A percentile compares a stretch with the other conserved stretches of the same genome.
These are phyloP conservation scores for Pelmatolapia mariae DNA, from an alignment of 2,113 vertebrate genomes.

Conservation along the genomic window DNA sequence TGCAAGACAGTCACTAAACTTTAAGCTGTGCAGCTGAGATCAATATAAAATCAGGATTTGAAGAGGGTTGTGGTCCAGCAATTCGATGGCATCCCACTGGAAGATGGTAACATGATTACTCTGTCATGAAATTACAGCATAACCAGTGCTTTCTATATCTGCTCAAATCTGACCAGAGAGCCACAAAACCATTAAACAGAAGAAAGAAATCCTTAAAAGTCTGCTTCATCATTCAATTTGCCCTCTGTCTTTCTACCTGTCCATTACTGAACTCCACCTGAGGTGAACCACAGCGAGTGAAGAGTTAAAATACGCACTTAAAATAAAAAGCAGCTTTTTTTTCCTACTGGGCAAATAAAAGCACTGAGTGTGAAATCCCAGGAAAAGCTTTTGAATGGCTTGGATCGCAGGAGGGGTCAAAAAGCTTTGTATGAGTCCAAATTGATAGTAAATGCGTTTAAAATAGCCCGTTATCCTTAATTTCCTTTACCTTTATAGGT, in stretches of 20 bases:
- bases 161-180: not conserved
- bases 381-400: not conserved
- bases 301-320: not conserved
- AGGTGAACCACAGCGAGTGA: not conserved
- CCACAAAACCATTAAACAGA: not conserved
- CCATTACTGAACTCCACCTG: slow-evolving; percentile 4
- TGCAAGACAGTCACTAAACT: not conserved
- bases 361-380: not conserved
- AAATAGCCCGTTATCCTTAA: not conserved
- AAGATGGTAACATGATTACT: not conserved
- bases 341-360: not conserved
- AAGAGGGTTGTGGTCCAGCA: not conserved
- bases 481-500: not conserved
- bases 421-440: not conserved
- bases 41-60: not conserved
- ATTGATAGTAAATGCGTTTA: not conserved
- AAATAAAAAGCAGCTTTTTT: not conserved
- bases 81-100: not conserved
- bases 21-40: not conserved
- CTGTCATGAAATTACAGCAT: not conserved
- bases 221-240: not conserved
- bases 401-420: no score
- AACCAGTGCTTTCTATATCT: not conserved
- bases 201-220: not conserved
- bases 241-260: not conserved